Percentiles rank a stretch among this genome's conserved stretches.
Evolutionary conservation across 2,888 invertebrate genomes (phyloP).

Genomic region (Chalcis sispes): DNA sequence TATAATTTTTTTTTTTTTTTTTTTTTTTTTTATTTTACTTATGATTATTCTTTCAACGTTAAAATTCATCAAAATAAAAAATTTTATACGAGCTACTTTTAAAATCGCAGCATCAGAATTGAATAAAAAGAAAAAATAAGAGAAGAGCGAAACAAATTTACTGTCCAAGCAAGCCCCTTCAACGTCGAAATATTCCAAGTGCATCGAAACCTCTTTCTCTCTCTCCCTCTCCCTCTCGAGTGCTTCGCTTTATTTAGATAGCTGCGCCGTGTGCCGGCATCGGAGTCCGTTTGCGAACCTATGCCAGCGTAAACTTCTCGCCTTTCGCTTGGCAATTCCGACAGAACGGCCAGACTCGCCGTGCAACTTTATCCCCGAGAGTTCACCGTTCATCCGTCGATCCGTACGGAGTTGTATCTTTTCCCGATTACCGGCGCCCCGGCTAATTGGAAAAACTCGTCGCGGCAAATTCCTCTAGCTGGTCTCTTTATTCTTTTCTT

Average conservation of each 20-base stretch:
- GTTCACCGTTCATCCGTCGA: not conserved
- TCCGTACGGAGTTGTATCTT: slow-evolving; percentile 53
- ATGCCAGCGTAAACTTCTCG: slow-evolving; percentile 20
- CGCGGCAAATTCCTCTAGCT: slow-evolving; percentile 56
- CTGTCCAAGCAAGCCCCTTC: too few relatives aligned
- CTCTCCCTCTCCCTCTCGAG: too few relatives aligned
- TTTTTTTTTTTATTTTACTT: too few relatives aligned
- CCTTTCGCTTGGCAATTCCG: not conserved
- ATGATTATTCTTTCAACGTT: too few relatives aligned
- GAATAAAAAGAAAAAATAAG: too few relatives aligned
- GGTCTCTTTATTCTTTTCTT: not conserved
- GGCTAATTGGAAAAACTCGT: slow-evolving; percentile 67
- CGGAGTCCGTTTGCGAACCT: not conserved
- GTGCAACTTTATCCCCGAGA: slow-evolving; percentile 23
- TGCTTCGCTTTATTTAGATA: not conserved
- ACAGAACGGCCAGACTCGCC: not conserved
- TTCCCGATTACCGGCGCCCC: slow-evolving; percentile 58
- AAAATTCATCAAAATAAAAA: too few relatives aligned
- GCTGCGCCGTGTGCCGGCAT: not conserved
- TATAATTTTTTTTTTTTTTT: too few relatives aligned
- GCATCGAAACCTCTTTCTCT: too few relatives aligned
- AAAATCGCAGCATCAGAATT: too few relatives aligned
- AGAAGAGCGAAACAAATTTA: too few relatives aligned
- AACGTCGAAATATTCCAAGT: too few relatives aligned
- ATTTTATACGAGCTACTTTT: too few relatives aligned